Conservation (phyloP, 2,113 vertebrate genomes). For the Aspidoscelis tigris region DNA sequence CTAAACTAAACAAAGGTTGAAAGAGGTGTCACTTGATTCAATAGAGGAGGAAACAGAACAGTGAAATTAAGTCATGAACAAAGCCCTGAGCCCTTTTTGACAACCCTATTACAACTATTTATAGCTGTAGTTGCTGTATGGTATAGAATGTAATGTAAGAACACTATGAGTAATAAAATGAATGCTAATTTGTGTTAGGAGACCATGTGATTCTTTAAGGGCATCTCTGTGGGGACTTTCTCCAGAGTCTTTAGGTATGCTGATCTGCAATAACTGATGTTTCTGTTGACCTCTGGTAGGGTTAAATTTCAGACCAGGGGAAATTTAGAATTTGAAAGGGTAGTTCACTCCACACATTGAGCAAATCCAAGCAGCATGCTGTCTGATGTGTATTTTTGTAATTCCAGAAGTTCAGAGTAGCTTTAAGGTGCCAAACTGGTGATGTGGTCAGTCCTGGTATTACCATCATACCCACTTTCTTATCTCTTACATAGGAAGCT, state of each 20-base stretch:
- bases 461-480: background rate
- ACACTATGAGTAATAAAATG: background rate
- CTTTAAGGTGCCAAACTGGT: background rate
- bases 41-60: background rate
- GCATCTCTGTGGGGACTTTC: background rate
- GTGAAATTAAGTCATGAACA: background rate
- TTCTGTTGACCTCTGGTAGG: background rate
- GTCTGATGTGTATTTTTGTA: background rate
- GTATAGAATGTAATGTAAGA: background rate
- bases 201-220: background rate
- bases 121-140: background rate
- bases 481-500: constrained; percentile 1
- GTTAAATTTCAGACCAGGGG: background rate
- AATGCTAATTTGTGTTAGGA: background rate
- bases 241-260: background rate
- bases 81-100: no score
- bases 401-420: fast-evolving
- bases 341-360: background rate
- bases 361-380: no score
- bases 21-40: background rate
- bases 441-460: background rate
- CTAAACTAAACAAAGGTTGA: background rate
- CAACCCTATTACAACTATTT: background rate
- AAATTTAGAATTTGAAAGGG: background rate
- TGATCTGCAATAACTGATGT: background rate